Conservation (phyloP, 2,888 invertebrate species). For the Pollenia griseotomentosa region DNA sequence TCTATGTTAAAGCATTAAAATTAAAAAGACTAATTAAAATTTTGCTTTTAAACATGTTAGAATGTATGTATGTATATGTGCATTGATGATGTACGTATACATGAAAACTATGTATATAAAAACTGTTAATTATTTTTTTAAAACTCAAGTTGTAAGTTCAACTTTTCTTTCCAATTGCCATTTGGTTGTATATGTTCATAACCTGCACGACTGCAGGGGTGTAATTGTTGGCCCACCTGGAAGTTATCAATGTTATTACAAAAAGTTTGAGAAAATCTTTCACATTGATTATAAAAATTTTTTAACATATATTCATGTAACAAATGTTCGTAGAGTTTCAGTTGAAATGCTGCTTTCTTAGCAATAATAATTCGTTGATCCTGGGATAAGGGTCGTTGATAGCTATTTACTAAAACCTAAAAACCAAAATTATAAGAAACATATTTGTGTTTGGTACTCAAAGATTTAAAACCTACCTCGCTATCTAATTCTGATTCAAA, state of each 20-base stretch:
- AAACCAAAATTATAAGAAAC: conserved; percentile 23
- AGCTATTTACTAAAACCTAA: conserved; percentile 56
- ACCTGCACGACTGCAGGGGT: conserved; percentile 73
- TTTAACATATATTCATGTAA: conserved; percentile 77
- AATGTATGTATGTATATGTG: background rate
- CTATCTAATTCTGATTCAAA: conserved; percentile 64
- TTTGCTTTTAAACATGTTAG: too few species aligned
- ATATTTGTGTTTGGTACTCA: background rate
- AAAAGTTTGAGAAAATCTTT: conserved; percentile 75
- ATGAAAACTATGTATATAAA: background rate
- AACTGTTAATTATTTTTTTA: conserved; percentile 22
- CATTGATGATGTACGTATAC: too few species aligned
- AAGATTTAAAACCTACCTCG: conserved; percentile 40
- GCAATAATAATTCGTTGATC: conserved; percentile 71
- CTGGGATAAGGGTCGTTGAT: conserved; percentile 75
- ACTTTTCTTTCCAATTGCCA: conserved; percentile 72
- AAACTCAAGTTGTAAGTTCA: conserved; percentile 51
- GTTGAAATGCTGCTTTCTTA: conserved; percentile 76
- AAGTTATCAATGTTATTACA: conserved; percentile 75
- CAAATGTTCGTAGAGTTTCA: conserved; percentile 78
- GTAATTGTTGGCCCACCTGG: conserved; percentile 77
- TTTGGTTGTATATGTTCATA: conserved; percentile 73
- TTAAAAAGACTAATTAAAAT: too few species aligned
- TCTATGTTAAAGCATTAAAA: too few species aligned
- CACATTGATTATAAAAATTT: conserved; percentile 77